A percentile compares a stretch with the other conserved stretches of the same genome.
Evolutionary conservation across 2,888 invertebrate species (phyloP).

Genomic region (Tachystola acroxantha): DNA sequence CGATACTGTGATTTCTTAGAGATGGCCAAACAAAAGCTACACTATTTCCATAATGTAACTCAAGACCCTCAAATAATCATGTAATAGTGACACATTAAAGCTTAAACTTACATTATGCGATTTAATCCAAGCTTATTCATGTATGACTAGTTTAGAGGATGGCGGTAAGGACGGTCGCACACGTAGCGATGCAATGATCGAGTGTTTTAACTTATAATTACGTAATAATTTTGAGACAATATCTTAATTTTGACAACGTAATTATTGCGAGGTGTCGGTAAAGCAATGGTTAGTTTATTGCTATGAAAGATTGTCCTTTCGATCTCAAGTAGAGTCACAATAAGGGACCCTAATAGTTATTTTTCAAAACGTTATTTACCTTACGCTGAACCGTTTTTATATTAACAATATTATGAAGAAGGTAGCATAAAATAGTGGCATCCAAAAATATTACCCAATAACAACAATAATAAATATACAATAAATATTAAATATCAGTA

Average conservation of each 20-base stretch:
- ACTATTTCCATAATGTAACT: constrained; percentile 10
- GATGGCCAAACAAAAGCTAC: background rate
- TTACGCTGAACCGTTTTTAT: constrained; percentile 33
- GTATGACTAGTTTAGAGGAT: constrained; percentile 77
- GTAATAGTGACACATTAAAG: constrained; percentile 44
- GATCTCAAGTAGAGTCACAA: background rate
- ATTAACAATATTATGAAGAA: constrained; percentile 59
- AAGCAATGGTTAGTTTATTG: constrained; percentile 42
- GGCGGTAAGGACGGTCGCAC: constrained; percentile 76
- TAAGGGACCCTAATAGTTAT: background rate
- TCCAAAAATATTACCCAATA: constrained; percentile 74
- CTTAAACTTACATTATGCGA: constrained; percentile 44
- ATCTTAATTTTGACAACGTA: constrained; percentile 62
- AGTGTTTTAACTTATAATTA: constrained; percentile 53
- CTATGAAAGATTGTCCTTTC: constrained; percentile 25
- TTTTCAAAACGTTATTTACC: background rate
- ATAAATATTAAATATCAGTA: constrained; percentile 64
- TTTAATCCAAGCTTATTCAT: constrained; percentile 56
- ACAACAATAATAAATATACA: too few relatives aligned
- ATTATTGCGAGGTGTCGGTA: constrained; percentile 63
- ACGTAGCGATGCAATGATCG: constrained; percentile 61
- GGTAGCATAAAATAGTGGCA: constrained; percentile 64
- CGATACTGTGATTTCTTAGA: background rate
- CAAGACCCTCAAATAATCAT: too few relatives aligned
- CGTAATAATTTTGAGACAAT: constrained; percentile 57